Evolutionary conservation across 2,888 invertebrate species (phyloP), one percentile per base, ranked within the genome.

Genomic region (Syritta pipiens): DNA sequence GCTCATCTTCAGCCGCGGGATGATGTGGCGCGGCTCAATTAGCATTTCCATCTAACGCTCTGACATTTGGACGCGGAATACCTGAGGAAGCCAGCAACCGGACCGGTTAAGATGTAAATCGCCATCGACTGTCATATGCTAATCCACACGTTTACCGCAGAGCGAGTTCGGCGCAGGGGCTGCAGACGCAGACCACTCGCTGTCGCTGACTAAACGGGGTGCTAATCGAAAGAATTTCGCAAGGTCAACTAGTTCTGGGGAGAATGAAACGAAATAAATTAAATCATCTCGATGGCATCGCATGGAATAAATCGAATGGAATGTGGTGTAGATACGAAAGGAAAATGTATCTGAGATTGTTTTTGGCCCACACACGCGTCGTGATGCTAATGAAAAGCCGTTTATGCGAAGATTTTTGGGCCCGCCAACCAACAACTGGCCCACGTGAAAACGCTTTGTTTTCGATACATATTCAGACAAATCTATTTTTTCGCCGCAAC

Each of bases 1-100:
- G 20, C 35, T 44, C 51, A 7, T 51, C 12, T n/a, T 5, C 44
- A 19, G n/a, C 26, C 10, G 17, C 30, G 9, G n/a, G n/a, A n/a
- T n/a, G n/a, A n/a, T n/a, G n/a, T n/a, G n/a, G n/a, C n/a, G n/a
- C n/a, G n/a, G n/a, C n/a, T n/a, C 12, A 22, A 60, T 75, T 26
- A 67, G 12, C 60, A 68, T 53, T 46, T 53, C 12, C 49, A 28
- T 17, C 28, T 51, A 32, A 10, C 19, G 40, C 67, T 67, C 67
- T 75, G 74, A 67, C 67, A 75, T 75, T 75, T 75, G 3, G 14
- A 51, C n/a, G n/a, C n/a, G n/a, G n/a, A n/a, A n/a, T n/a, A n/a
- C n/a, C n/a, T n/a, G n/a, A n/a, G n/a, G n/a, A 32, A 40, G 24
- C 10, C 20, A 1, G 12, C 19, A 7, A 20, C 22, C n/a, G 14